Evolutionary conservation across 2,113 vertebrate genomes (phyloP).

Genomic region (Thoracochromis brauschi): DNA sequence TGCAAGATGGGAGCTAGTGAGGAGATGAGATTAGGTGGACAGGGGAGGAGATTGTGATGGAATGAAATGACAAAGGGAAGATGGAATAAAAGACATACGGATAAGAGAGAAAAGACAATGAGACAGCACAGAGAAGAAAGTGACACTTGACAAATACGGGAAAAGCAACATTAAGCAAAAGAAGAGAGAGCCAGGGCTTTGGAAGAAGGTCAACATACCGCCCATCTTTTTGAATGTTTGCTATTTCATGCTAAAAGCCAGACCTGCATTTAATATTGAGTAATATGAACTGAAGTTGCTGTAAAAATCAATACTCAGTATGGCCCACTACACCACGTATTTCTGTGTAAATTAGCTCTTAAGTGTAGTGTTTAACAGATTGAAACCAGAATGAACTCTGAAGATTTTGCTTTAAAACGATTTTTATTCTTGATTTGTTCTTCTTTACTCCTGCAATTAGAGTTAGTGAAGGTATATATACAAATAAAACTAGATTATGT

Average conservation of each 20-base stretch:
- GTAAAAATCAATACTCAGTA: background rate
- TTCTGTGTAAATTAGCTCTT: background rate
- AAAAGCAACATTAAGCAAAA: background rate
- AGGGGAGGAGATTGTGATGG: background rate
- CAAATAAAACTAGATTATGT: background rate
- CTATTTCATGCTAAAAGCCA: background rate
- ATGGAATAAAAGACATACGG: background rate
- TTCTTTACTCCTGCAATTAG: background rate
- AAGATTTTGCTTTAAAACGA: rapidly evolving
- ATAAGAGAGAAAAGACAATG: background rate
- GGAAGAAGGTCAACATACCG: background rate
- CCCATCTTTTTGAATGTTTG: background rate
- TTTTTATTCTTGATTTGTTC: background rate
- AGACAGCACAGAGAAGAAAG: background rate
- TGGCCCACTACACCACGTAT: background rate
- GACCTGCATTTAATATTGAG: background rate
- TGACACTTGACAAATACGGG: background rate
- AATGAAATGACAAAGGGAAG: background rate
- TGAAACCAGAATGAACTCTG: background rate
- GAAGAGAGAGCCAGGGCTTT: background rate
- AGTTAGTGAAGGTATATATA: background rate
- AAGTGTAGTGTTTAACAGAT: background rate
- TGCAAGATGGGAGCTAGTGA: background rate
- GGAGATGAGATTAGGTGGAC: background rate
- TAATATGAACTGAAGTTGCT: background rate